Base-by-base conservation (phyloP, 2,797 vertebrate species). In the Presbytis comata region DNA sequence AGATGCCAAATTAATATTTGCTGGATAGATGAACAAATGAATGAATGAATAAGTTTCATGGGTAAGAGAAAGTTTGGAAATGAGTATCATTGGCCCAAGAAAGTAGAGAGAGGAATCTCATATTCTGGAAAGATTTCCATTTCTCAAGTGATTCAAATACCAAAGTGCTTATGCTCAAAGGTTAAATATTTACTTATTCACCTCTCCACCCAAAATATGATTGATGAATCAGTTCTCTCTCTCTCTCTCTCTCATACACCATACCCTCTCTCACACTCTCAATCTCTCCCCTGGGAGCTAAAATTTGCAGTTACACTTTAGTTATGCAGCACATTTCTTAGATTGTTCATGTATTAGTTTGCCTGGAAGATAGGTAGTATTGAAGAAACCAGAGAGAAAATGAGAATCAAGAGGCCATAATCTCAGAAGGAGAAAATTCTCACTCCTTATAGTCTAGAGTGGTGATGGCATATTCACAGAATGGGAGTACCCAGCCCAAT, bases 381-480 rank as follows among this genome's bases (percentile, higher is more conserved):
- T 67, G 72, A 92, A 82, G 57, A 95, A 89, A 33, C 6, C 17
- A 95, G 61, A 87, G 39, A 74, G 48, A 93, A 96, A 81, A 95
- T 26, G 50, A 75, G 39, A 86, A 81, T 81, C 48, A 81, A 81
- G 33, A 75, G 30, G 3, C 36, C 33, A 64, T 85, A 59, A 90
- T 70, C 61, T 80, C 75, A 64, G 53, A 85, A 93, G 61, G 61
- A 50, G 55, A 90, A 67, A 75, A 81, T 90, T 89, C 72, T 89
- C 30, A 74, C 14, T 24, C 30, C 92, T 89, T 75, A 21, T 44
- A 72, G 5, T 11, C 50, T 48, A 57, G 46, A 89, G 36, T 67
- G 41, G 44, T 53, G 92, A 61, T 64, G 36, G 36, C 82, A 74
- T 28, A 50, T 72, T 72, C 59, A 84, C n/a, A 55, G 30, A 82